Evolutionary conservation across 2,113 vertebrate genomes (phyloP).

Genomic region (rabbit (Oryctolagus cuniculus)): DNA sequence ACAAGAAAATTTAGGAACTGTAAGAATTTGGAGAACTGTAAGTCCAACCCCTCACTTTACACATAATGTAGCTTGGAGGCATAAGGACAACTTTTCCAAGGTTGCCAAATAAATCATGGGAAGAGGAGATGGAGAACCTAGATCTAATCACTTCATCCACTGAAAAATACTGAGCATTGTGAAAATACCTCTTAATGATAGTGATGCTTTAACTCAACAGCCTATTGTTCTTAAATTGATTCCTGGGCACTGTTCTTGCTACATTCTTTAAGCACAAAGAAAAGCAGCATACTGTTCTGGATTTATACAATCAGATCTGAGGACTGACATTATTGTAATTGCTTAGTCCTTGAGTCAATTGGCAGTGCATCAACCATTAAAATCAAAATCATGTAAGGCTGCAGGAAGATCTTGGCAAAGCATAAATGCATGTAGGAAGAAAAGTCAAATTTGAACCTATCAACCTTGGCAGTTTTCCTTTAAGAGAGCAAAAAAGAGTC

Average conservation of each 20-base stretch:
- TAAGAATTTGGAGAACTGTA: slow-evolving; percentile 29
- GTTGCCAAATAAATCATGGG: slow-evolving; percentile 3
- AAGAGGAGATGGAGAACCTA: background rate
- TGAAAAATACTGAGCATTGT: slow-evolving; percentile 55
- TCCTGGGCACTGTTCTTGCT: slow-evolving; percentile 53
- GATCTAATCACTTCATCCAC: slow-evolving; percentile 36
- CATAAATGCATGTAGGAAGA: slow-evolving; percentile 65
- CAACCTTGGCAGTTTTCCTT: slow-evolving; percentile 69
- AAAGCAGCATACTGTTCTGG: slow-evolving; percentile 52
- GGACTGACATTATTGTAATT: slow-evolving; percentile 59
- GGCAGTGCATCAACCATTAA: slow-evolving; percentile 64
- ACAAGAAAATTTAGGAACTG: slow-evolving; percentile 36
- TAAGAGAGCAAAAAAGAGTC: slow-evolving; percentile 53
- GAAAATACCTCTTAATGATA: slow-evolving; percentile 67
- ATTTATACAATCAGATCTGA: slow-evolving; percentile 67
- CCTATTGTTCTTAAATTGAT: slow-evolving; percentile 70
- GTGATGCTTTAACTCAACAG: slow-evolving; percentile 63
- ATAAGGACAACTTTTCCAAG: slow-evolving; percentile 9
- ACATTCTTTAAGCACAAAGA: slow-evolving; percentile 65
- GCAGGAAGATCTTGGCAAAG: slow-evolving; percentile 53
- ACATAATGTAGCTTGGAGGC: background rate
- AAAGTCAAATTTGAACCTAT: slow-evolving; percentile 62
- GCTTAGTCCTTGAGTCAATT: slow-evolving; percentile 65
- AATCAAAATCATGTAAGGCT: slow-evolving; percentile 56
- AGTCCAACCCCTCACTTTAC: background rate